Conservation (phyloP, 92 coral and sea anemone species). For the Isaurus tuberculatus region DNA sequence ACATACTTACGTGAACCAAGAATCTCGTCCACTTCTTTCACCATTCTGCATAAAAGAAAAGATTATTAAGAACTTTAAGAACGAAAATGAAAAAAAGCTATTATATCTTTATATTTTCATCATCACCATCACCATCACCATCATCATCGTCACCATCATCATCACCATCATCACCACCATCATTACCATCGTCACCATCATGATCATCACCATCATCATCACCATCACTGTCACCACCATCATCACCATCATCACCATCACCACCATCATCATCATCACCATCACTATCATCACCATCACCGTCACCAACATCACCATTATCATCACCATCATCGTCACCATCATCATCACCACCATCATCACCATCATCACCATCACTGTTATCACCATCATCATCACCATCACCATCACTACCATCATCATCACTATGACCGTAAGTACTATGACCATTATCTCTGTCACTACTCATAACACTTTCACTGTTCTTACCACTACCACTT, state of each 20-base stretch:
- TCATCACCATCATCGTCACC: not conserved
- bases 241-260: not conserved
- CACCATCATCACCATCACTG: too few species aligned
- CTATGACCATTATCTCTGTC: not conserved
- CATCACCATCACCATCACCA: not conserved
- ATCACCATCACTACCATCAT: not conserved
- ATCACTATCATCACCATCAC: not conserved
- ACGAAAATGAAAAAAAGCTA: not conserved
- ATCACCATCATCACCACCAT: not conserved
- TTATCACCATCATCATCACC: not conserved
- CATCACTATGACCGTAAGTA: not conserved
- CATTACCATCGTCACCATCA: not conserved
- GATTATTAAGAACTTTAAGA: not conserved
- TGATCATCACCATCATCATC: not conserved
- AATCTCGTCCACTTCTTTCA: slow-evolving; percentile 66
- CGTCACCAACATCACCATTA: not conserved
- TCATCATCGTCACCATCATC: not conserved
- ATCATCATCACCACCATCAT: too few species aligned
- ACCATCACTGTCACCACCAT: not conserved
- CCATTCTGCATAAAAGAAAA: slow-evolving; percentile 48
- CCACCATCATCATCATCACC: not conserved
- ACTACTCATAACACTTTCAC: not conserved
- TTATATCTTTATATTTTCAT: not conserved
- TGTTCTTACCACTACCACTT: not conserved
- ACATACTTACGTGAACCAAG: slow-evolving; percentile 59